Evolutionary conservation across 2,888 invertebrate genomes (phyloP).

Genomic region (Hypercompe scribonia): DNA sequence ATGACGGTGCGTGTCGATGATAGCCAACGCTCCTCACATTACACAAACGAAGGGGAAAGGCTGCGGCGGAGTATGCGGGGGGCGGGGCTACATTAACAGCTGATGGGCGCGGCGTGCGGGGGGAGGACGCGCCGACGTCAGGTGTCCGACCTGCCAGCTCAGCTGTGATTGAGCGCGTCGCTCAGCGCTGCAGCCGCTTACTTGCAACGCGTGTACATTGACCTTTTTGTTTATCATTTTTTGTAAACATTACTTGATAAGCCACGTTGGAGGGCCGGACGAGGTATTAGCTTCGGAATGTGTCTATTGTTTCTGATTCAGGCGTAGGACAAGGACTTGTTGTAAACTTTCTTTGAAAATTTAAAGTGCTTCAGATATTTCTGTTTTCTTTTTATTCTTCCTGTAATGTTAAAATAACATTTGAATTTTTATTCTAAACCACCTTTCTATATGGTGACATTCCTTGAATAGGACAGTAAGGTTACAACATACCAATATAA

Average conservation of each 20-base stretch:
- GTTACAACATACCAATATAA: neutral
- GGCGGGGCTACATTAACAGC: conserved; percentile 81
- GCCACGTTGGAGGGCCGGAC: conserved; percentile 25
- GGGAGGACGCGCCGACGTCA: conserved; percentile 72
- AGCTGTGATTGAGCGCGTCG: conserved; percentile 69
- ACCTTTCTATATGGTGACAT: neutral
- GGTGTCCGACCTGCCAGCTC: conserved; percentile 76
- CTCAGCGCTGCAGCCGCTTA: conserved; percentile 77
- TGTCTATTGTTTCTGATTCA: conserved; percentile 34
- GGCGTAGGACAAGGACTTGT: conserved; percentile 15
- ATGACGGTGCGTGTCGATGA: conserved; percentile 55
- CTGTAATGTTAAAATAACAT: neutral
- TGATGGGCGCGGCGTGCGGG: conserved; percentile 75
- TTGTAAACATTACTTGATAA: conserved; percentile 64
- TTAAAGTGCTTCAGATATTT: conserved; percentile 18
- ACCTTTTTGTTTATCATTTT: conserved; percentile 83
- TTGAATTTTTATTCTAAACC: neutral
- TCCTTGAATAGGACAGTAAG: neutral
- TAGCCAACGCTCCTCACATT: conserved; percentile 80
- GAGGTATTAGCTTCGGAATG: conserved; percentile 32
- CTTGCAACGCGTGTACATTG: conserved; percentile 71
- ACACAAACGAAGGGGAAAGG: conserved; percentile 87
- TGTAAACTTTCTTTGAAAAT: conserved; percentile 28
- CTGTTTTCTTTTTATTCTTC: neutral
- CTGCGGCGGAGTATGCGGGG: conserved; percentile 69